Evolutionary conservation across 2,113 vertebrate genomes (phyloP).

Genomic region (Eptesicus fuscus): DNA sequence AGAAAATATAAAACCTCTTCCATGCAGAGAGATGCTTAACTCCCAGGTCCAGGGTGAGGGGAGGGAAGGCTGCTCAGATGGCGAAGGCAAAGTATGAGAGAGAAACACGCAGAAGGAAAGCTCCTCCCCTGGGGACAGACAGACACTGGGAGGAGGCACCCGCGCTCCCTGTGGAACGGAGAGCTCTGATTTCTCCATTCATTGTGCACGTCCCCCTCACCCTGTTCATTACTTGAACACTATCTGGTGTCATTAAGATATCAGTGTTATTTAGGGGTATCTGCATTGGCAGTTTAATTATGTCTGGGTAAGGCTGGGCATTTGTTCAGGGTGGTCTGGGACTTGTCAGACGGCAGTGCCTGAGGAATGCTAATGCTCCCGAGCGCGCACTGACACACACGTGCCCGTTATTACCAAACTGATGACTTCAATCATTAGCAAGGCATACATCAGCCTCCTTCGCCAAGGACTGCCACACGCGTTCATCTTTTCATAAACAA

Average conservation of each 20-base stretch:
- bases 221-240: conserved; percentile 67
- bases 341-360: conserved; percentile 76
- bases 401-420: conserved; percentile 79
- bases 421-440: conserved; percentile 86
- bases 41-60: too few species aligned
- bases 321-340: conserved; percentile 79
- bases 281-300: conserved; percentile 85
- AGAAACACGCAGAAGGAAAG: background rate
- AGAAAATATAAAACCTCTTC: background rate
- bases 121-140: background rate
- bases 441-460: conserved; percentile 82
- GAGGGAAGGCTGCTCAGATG: background rate
- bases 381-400: conserved; percentile 73
- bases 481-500: conserved; percentile 85
- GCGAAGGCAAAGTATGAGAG: background rate
- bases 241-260: conserved; percentile 85
- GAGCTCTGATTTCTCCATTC: background rate
- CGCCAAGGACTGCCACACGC: conserved; percentile 67
- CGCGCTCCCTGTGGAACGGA: rapidly evolving
- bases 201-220: background rate
- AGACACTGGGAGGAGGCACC: background rate
- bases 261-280: conserved; percentile 84
- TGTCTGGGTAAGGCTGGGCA: conserved; percentile 78
- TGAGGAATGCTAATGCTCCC: conserved; percentile 80
- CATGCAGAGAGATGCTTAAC: background rate